phyloP scores from a whole-genome alignment of 2,797 vertebrate genomes.

The Enteromius radiatus region DNA sequence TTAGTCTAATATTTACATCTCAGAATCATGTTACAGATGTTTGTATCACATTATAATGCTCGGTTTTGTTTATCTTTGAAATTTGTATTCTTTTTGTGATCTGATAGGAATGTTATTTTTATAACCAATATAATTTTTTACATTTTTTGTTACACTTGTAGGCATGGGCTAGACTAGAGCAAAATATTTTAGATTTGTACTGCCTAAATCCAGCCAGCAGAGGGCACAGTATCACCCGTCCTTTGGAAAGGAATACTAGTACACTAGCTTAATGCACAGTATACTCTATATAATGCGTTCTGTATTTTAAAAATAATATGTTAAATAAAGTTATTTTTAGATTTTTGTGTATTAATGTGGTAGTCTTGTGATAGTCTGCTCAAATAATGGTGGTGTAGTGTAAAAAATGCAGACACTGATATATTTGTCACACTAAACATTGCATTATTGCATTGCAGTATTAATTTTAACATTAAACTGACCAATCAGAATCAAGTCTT shows the following conservation, averaged over 20 bases:
- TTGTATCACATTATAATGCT: slow-evolving; percentile 23
- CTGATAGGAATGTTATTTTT: slow-evolving; percentile 30
- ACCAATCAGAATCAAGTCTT: slow-evolving; percentile 1
- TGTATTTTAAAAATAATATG: slow-evolving; percentile 5
- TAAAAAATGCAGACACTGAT: not conserved
- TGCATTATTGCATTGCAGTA: slow-evolving; percentile 2
- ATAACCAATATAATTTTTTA: not conserved
- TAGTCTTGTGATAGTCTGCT: not conserved
- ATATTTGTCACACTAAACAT: not conserved
- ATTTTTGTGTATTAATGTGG: slow-evolving; percentile 8
- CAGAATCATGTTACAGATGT: slow-evolving; percentile 4
- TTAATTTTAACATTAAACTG: not conserved
- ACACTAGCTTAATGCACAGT: not conserved
- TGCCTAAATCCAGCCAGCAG: slow-evolving; percentile 40
- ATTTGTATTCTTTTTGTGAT: slow-evolving; percentile 6
- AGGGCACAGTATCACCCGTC: slow-evolving; percentile 29
- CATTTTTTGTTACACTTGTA: not conserved
- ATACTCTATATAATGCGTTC: not conserved
- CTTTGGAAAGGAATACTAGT: not conserved
- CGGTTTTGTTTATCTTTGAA: not conserved
- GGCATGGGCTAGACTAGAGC: not conserved
- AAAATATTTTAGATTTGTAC: slow-evolving; percentile 25
- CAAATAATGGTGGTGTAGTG: not conserved
- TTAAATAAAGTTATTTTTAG: slow-evolving; percentile 23
- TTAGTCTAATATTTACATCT: slow-evolving; percentile 15